These are phyloP conservation scores for Scolanthus callimorphus DNA, from an alignment of 92 coral and sea anemone genomes.

Conservation along the genomic window DNA sequence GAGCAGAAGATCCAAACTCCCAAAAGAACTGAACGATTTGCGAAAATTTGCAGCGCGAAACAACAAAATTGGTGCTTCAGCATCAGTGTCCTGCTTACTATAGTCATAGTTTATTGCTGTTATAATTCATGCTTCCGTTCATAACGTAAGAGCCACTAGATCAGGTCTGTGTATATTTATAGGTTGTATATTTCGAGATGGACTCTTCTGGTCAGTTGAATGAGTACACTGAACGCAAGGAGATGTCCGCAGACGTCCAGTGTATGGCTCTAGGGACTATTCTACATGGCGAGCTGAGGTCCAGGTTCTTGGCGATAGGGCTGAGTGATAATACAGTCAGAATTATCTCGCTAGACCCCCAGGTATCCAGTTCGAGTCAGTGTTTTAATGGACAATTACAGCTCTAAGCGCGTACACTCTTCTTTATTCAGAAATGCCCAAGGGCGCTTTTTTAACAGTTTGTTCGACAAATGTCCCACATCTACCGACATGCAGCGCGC, in stretches of 20 bases:
- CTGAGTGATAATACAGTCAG: slow-evolving; percentile 96
- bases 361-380: too few relatives aligned
- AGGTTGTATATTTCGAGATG: slow-evolving; percentile 67
- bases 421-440: too few relatives aligned
- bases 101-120: background rate
- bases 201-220: slow-evolving; percentile 93
- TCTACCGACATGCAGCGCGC: too few relatives aligned
- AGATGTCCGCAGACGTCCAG: slow-evolving; percentile 97
- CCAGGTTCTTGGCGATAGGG: slow-evolving; percentile 95
- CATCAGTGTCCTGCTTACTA: background rate
- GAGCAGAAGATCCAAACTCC: too few relatives aligned
- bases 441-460: too few relatives aligned
- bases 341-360: slow-evolving; percentile 97
- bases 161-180: too few relatives aligned
- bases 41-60: too few relatives aligned
- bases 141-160: background rate
- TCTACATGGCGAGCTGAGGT: slow-evolving; percentile 92
- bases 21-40: too few relatives aligned
- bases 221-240: slow-evolving; percentile 97
- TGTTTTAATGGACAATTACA: too few relatives aligned
- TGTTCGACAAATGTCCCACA: too few relatives aligned
- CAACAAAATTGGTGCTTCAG: too few relatives aligned
- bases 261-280: slow-evolving; percentile 99
- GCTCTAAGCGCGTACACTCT: too few relatives aligned
- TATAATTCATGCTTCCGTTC: background rate